Conservation (phyloP, 2,113 vertebrate genomes). For the Pachyramphus minor region DNA sequence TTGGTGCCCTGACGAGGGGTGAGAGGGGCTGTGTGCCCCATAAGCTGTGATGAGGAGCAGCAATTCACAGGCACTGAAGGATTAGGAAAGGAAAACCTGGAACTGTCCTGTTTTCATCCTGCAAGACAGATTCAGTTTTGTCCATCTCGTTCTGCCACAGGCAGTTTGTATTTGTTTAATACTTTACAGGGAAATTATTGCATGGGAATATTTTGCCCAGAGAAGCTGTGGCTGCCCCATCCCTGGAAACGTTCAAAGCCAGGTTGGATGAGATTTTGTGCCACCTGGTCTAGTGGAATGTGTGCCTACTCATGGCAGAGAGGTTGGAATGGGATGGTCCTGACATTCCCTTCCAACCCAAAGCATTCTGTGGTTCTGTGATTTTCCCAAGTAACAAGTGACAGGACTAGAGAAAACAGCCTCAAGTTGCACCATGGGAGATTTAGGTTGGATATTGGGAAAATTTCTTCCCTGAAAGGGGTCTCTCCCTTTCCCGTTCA, state of each 20-base stretch:
- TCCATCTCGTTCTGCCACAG: not conserved
- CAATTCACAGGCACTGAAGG: constrained; percentile 32
- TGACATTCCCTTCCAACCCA: not conserved
- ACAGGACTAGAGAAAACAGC: not conserved
- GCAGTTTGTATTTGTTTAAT: not conserved
- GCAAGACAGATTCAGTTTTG: not conserved
- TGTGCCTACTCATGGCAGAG: not conserved
- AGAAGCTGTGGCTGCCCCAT: not conserved
- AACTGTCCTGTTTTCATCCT: constrained; percentile 21
- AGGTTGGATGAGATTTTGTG: not conserved
- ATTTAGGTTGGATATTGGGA: not conserved
- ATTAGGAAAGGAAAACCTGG: constrained; percentile 39
- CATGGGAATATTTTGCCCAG: not conserved
- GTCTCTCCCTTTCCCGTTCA: not conserved
- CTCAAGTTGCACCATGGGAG: not conserved
- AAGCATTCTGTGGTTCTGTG: not conserved
- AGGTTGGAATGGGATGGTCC: not conserved
- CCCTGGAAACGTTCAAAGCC: not conserved
- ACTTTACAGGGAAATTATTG: not conserved
- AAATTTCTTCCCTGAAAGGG: not conserved
- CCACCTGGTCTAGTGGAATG: not conserved
- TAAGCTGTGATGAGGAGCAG: constrained; percentile 10
- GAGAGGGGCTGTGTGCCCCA: not conserved
- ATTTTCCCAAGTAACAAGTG: not conserved
- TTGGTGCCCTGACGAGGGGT: constrained; percentile 41